Evolutionary conservation across 2,888 invertebrate genomes (phyloP).

Genomic region (Eremobia ochroleuca): DNA sequence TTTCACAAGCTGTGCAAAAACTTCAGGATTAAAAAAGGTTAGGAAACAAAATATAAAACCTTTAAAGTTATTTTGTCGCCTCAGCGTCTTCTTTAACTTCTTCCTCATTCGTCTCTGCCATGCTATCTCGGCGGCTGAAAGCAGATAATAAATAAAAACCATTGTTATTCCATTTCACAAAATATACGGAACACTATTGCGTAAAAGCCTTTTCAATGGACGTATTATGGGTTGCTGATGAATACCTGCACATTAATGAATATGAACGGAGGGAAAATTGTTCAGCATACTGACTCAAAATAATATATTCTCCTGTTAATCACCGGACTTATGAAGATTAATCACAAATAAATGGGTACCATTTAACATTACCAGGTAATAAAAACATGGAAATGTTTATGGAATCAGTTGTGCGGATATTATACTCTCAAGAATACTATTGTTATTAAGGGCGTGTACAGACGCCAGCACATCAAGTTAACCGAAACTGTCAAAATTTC

Average conservation of each 20-base stretch:
- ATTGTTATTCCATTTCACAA: constrained; percentile 3
- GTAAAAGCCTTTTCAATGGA: constrained; percentile 2
- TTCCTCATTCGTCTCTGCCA: constrained; percentile 87
- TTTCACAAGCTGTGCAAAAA: background rate
- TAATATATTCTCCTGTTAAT: background rate
- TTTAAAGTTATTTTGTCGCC: constrained; percentile 82
- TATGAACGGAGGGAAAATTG: background rate
- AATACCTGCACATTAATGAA: background rate
- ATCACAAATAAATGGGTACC: background rate
- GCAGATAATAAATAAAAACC: constrained; percentile 4
- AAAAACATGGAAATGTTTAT: background rate
- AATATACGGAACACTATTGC: background rate
- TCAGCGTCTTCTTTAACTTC: constrained; percentile 82
- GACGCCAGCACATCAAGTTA: no score
- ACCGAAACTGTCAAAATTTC: no score
- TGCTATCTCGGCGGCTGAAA: constrained; percentile 83
- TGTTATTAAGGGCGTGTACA: no score
- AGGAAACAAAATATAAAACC: constrained; percentile 69
- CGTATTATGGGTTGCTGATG: constrained; percentile 2
- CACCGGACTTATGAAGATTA: background rate
- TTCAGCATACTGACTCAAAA: background rate
- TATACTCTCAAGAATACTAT: background rate
- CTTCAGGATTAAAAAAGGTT: background rate
- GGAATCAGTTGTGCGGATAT: background rate
- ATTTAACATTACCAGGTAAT: background rate